Base-by-base conservation (phyloP, 2,113 vertebrate species). In the Psophia crepitans region DNA sequence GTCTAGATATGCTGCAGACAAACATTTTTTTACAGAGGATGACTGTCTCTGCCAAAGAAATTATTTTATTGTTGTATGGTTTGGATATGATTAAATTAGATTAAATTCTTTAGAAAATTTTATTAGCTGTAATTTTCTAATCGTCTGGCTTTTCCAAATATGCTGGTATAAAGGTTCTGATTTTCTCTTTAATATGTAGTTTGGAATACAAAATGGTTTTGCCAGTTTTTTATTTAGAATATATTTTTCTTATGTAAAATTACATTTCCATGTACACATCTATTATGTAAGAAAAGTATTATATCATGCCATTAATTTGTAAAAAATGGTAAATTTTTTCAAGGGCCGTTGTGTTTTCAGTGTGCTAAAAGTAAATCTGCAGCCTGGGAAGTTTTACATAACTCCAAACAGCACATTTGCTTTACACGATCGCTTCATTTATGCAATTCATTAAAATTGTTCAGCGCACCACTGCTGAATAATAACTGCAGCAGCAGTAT, bases 401-500 rank as follows among this genome's bases (percentile, higher is more conserved):
- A 92, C 85, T 87, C 58, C 1, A 65, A 65, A 1, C 39, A 63
- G 35, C 28, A 32, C 37, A 5, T 66, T 87, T 73, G 46, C 66
- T 89, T 83, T 84, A 64, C 30, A 53, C 2, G 7, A 21, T 18
- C 51, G 32, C 60, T 79, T 77, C 5, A 1, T 65, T 92, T 91
- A 19, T 73, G 63, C 75, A 87, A 69, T 26, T 88, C 56, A 53
- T 83, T 77, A 76, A 58, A 87, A 91, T 87, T 80, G 73, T 65
- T 85, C 81, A 54, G 63, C 1, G 17, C 89, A 94, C 24, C 79
- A 77, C 68, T 87, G 57, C 89, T 93, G 94, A 79, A 93, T 76
- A 79, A 93, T 92, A 95, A 89, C 84, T 96, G 93, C 96, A 93
- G 97, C 96, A 96, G 39, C 32, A 22, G 14, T 96, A 96, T 94